Conservation (phyloP, 2,888 invertebrate genomes). For the Idaea dimidiata region DNA sequence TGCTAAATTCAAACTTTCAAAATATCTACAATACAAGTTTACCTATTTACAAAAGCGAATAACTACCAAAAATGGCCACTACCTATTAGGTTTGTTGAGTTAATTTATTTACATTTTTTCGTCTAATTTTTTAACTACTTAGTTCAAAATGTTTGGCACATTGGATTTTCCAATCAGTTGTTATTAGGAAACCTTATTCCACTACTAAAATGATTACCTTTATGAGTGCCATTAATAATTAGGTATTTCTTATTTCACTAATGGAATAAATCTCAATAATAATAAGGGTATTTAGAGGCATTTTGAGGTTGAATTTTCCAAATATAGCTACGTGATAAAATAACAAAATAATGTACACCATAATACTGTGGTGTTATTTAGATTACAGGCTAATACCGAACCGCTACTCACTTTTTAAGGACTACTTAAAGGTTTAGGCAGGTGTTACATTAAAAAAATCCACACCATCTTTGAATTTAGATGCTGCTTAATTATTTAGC, state of each 20-base stretch:
- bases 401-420: too few relatives aligned
- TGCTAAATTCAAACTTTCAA: slow-evolving; percentile 6
- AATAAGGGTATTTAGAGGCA: slow-evolving; percentile 37
- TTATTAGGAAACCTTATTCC: not conserved
- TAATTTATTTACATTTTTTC: slow-evolving; percentile 23
- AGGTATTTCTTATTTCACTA: slow-evolving; percentile 66
- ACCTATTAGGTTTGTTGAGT: slow-evolving; percentile 9
- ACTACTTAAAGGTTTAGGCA: too few relatives aligned
- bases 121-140: slow-evolving; percentile 2
- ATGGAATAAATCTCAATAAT: slow-evolving; percentile 76
- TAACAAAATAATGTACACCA: too few relatives aligned
- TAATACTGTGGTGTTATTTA: too few relatives aligned
- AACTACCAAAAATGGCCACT: slow-evolving; percentile 11
- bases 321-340: too few relatives aligned
- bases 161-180: not conserved
- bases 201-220: not conserved
- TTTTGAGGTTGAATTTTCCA: too few relatives aligned
- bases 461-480: too few relatives aligned
- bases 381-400: too few relatives aligned
- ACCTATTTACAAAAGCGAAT: slow-evolving; percentile 49
- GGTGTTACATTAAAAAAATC: too few relatives aligned
- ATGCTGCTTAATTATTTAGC: too few relatives aligned
- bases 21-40: slow-evolving; percentile 59
- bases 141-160: slow-evolving; percentile 5
- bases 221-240: not conserved